phyloP scores from a whole-genome alignment of 2,888 invertebrate genomes.

The Conchocele bisecta region DNA sequence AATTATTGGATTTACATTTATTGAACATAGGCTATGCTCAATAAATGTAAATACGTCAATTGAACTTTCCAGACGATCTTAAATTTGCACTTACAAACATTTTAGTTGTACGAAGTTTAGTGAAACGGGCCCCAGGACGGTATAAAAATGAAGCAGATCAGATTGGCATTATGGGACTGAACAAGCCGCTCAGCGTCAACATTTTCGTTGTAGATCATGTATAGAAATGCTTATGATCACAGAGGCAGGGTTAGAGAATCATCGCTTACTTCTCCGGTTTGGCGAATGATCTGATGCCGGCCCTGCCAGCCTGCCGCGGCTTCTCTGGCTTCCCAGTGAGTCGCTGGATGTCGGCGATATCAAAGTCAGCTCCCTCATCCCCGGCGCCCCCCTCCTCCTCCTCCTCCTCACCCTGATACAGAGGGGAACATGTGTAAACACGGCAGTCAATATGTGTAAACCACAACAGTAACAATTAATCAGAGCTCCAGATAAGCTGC shows the following conservation, averaged over 20 bases:
- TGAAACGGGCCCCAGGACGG: no score
- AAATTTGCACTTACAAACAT: no score
- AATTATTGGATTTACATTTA: no score
- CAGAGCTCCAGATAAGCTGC: no score
- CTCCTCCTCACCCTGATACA: constrained; percentile 14
- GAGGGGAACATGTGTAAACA: not conserved
- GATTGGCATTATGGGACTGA: no score
- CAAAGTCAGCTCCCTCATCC: constrained; percentile 48
- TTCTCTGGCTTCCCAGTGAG: constrained; percentile 43
- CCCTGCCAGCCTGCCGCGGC: constrained; percentile 16
- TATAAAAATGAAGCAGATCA: no score
- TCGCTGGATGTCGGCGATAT: constrained; percentile 50
- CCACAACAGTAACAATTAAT: no score
- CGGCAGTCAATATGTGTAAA: no score
- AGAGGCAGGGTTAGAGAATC: not conserved
- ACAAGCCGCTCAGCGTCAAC: not conserved
- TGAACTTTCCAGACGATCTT: no score
- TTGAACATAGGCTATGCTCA: no score
- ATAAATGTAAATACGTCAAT: no score
- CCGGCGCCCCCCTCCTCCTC: constrained; percentile 40
- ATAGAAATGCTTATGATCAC: not conserved
- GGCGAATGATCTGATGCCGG: not conserved
- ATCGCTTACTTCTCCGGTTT: constrained; percentile 23
- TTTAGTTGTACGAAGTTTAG: no score
- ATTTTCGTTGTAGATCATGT: not conserved